Percentiles rank a stretch among this genome's conserved stretches.
Evolutionary conservation across 1,140 invertebrate genomes (phyloP).

Genomic region (Trichonephila inaurata): DNA sequence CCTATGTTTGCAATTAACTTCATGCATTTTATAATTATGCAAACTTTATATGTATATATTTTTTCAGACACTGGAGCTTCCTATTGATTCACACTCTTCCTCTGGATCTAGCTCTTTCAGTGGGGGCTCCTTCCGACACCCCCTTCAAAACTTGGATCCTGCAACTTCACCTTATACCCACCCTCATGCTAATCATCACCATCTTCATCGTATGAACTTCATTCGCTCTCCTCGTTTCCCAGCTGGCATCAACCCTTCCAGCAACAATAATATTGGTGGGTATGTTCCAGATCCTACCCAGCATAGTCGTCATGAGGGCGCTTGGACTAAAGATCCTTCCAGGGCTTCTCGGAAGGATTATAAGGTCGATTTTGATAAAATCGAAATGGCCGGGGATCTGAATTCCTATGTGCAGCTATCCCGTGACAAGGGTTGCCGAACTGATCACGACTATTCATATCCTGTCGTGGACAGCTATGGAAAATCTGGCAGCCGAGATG

Average conservation of each 20-base stretch:
- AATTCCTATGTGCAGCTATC: constrained; percentile 94
- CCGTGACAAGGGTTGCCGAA: constrained; percentile 80
- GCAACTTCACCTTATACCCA: constrained; percentile 79
- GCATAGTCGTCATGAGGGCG: neutral
- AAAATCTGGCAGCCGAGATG: constrained; percentile 80
- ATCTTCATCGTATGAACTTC: constrained; percentile 83
- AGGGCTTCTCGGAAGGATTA: constrained; percentile 74
- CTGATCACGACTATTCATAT: constrained; percentile 91
- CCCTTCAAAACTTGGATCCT: constrained; percentile 77
- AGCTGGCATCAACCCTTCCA: constrained; percentile 54
- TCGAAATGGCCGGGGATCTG: constrained; percentile 82
- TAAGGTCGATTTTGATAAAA: constrained; percentile 77
- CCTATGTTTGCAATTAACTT: too few relatives aligned
- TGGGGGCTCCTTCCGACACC: constrained; percentile 78
- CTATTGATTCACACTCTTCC: constrained; percentile 86
- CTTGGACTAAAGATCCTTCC: constrained; percentile 71
- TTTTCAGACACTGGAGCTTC: constrained; percentile 88
- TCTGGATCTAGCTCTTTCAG: constrained; percentile 84
- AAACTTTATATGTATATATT: constrained; percentile 32
- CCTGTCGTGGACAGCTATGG: constrained; percentile 85
- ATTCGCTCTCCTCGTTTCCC: constrained; percentile 78
- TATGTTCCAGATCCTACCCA: constrained; percentile 37
- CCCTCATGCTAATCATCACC: constrained; percentile 80
- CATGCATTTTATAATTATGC: too few relatives aligned
- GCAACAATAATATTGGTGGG: constrained; percentile 58